phyloP scores from a whole-genome alignment of 1,140 invertebrate genomes.

The Metaphire vulgaris region DNA sequence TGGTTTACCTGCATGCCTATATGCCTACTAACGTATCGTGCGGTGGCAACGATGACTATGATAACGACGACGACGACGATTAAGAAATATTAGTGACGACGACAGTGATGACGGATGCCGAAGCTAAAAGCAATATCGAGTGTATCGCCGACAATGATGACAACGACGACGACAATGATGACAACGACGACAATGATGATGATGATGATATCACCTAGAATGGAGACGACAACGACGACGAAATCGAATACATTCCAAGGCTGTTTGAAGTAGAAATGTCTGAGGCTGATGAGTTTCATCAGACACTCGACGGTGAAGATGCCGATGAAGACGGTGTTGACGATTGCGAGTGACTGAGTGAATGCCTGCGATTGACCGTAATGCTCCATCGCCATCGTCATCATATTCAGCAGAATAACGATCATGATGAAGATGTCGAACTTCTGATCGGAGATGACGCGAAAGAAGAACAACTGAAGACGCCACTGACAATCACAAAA shows the following conservation, averaged over 20 bases:
- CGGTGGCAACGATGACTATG: too few relatives aligned
- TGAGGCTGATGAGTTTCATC: conserved; percentile 90
- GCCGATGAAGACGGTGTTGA: conserved; percentile 95
- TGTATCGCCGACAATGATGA: neutral
- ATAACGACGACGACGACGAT: too few relatives aligned
- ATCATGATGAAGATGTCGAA: conserved; percentile 99
- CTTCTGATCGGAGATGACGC: conserved; percentile 94
- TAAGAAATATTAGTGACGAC: too few relatives aligned
- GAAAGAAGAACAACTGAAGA: conserved; percentile 90
- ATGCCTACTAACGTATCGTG: too few relatives aligned
- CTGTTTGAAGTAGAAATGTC: conserved; percentile 97
- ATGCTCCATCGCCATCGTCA: conserved; percentile 96
- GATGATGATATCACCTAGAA: conserved; percentile 53
- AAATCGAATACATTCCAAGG: conserved; percentile 99
- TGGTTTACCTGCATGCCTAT: too few relatives aligned
- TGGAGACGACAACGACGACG: conserved; percentile 95
- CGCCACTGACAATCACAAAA: conserved; percentile 66
- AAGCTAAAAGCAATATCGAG: too few relatives aligned
- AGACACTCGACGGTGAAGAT: conserved; percentile 96
- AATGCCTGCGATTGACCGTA: conserved; percentile 79
- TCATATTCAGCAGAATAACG: conserved; percentile 96
- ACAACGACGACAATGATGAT: neutral
- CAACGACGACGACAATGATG: neutral
- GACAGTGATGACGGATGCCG: too few relatives aligned
- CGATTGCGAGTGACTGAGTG: conserved; percentile 70